Evolutionary conservation across 2,113 vertebrate genomes (phyloP).

Genomic region (Festucalex cinctus): DNA sequence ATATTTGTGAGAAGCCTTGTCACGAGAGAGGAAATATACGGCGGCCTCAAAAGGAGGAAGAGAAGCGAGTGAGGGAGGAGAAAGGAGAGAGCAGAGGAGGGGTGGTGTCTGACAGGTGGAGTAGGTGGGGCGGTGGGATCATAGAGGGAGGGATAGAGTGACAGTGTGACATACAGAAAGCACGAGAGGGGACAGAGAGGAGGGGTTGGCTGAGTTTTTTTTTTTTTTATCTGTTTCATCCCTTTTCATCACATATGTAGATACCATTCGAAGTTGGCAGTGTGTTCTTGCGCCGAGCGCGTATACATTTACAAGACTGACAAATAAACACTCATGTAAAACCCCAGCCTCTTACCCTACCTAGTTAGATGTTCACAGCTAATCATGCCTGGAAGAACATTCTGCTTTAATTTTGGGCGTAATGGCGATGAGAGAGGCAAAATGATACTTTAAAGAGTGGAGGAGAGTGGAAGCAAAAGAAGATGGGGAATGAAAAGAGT

Average conservation of each 20-base stretch:
- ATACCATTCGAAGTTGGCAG: not conserved
- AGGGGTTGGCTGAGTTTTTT: not conserved
- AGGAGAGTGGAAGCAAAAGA: constrained; percentile 46
- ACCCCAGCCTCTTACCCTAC: constrained; percentile 25
- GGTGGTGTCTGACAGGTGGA: constrained; percentile 12
- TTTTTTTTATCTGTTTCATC: constrained; percentile 14
- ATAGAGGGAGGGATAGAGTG: constrained; percentile 33
- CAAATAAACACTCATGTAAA: constrained; percentile 17
- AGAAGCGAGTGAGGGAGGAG: not conserved
- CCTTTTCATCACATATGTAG: constrained; percentile 40
- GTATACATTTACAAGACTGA: constrained; percentile 6
- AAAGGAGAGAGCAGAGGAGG: constrained; percentile 7
- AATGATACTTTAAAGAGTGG: constrained; percentile 69
- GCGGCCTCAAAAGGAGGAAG: constrained; percentile 9
- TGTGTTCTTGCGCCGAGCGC: not conserved
- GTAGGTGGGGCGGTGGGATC: constrained; percentile 1
- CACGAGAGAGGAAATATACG: constrained; percentile 36
- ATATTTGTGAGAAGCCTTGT: constrained; percentile 52
- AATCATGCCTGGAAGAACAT: constrained; percentile 72
- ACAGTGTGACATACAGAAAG: constrained; percentile 41
- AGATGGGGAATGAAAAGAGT: constrained; percentile 1
- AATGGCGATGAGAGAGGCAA: constrained; percentile 61
- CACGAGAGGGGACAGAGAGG: constrained; percentile 10
- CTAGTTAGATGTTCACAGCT: constrained; percentile 35
- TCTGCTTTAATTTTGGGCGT: constrained; percentile 71